phyloP scores from a whole-genome alignment of 2,113 vertebrate genomes.

The Odobenus rosmarus region DNA sequence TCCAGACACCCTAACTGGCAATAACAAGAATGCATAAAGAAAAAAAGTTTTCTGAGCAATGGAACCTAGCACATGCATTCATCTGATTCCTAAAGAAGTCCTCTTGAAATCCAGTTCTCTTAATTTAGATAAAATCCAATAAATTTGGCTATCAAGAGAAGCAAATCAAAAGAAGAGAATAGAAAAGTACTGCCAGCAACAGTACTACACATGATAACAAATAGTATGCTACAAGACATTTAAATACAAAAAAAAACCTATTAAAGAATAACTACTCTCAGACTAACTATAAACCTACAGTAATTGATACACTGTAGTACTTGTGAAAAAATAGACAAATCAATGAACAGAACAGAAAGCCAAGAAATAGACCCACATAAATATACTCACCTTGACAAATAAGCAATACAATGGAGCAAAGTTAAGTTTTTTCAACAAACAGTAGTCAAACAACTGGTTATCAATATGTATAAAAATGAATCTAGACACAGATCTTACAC shows the following conservation, averaged over 20 bases:
- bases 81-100: background rate
- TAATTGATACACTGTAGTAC: background rate
- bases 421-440: background rate
- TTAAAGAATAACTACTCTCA: background rate
- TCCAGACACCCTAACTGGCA: background rate
- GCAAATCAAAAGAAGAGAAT: background rate
- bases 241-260: background rate
- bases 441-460: background rate
- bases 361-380: background rate
- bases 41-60: background rate
- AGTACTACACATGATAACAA: background rate
- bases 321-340: background rate
- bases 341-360: background rate
- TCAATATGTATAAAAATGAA: background rate
- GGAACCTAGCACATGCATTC: background rate
- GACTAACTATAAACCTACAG: background rate
- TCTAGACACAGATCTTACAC: background rate
- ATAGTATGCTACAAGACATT: background rate
- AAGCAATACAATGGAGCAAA: background rate
- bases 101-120: background rate
- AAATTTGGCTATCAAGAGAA: background rate
- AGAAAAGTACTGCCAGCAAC: background rate
- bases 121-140: background rate
- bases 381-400: background rate
- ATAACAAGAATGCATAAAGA: background rate